Evolutionary conservation across 2,888 invertebrate species (phyloP).

Genomic region (Kuschelorhynchus macadamiae): DNA sequence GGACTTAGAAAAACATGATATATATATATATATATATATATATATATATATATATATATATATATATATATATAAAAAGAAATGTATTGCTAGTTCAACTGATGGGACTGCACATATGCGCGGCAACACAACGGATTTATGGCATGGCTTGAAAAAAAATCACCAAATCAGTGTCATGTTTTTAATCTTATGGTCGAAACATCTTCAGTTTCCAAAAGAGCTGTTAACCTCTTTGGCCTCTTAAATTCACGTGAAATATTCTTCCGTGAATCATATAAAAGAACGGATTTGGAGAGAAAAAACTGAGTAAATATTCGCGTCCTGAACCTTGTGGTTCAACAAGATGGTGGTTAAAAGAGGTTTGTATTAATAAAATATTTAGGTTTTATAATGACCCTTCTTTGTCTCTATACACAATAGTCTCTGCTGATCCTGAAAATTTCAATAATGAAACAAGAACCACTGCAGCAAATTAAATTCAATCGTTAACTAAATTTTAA

Average conservation of each 20-base stretch:
- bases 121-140: too few species aligned
- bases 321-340: slow-evolving; percentile 2
- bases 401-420: neutral
- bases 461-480: slow-evolving; percentile 5
- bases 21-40: too few species aligned
- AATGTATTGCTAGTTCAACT: too few species aligned
- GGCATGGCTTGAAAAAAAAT: too few species aligned
- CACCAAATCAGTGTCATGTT: too few species aligned
- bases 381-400: neutral
- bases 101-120: too few species aligned
- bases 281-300: neutral
- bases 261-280: neutral
- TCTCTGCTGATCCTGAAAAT: slow-evolving; percentile 1
- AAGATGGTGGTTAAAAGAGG: slow-evolving; percentile 1
- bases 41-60: too few species aligned
- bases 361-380: slow-evolving; percentile 2
- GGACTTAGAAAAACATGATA: too few species aligned
- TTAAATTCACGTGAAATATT: slow-evolving; percentile 1
- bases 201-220: neutral
- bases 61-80: too few species aligned
- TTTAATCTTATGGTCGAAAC: slow-evolving; percentile 4
- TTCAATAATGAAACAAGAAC: slow-evolving; percentile 7
- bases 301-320: neutral
- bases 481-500: neutral
- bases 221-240: slow-evolving; percentile 3